These are phyloP conservation scores for Tychaedon coryphoeus DNA, from an alignment of 2,113 vertebrate species.

Conservation along the genomic window DNA sequence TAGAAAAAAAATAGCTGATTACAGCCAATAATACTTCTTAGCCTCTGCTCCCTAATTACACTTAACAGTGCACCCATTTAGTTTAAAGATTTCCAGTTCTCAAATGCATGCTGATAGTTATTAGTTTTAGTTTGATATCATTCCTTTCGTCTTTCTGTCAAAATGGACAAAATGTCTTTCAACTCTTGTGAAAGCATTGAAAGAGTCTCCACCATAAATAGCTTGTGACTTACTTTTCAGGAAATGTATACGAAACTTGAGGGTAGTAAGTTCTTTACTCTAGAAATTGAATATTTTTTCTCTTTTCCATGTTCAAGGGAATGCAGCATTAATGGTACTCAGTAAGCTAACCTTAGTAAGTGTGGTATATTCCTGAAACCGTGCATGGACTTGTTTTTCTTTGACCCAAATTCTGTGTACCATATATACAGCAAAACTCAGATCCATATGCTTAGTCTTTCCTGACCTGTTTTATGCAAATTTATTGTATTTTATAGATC, in stretches of 20 bases:
- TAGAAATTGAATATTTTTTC: neutral
- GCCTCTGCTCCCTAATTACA: neutral
- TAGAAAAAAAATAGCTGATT: neutral
- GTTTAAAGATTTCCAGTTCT: neutral
- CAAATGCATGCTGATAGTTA: neutral
- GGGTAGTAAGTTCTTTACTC: neutral
- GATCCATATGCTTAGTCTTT: neutral
- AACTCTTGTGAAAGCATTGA: neutral
- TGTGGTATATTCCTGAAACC: neutral
- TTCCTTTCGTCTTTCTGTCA: neutral
- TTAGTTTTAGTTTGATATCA: neutral
- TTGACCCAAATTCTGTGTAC: neutral
- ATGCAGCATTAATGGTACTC: neutral
- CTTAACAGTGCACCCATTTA: neutral
- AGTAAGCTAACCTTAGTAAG: neutral
- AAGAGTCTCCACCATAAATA: neutral
- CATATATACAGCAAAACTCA: neutral
- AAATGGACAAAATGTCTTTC: neutral
- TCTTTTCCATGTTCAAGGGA: neutral
- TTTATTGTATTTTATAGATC: neutral
- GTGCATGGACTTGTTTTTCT: neutral
- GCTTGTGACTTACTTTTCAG: neutral
- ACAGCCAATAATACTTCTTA: neutral
- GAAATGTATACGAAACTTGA: neutral
- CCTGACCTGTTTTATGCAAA: neutral